Conservation (phyloP, 2,113 vertebrate species). For the Jaculus jaculus region DNA sequence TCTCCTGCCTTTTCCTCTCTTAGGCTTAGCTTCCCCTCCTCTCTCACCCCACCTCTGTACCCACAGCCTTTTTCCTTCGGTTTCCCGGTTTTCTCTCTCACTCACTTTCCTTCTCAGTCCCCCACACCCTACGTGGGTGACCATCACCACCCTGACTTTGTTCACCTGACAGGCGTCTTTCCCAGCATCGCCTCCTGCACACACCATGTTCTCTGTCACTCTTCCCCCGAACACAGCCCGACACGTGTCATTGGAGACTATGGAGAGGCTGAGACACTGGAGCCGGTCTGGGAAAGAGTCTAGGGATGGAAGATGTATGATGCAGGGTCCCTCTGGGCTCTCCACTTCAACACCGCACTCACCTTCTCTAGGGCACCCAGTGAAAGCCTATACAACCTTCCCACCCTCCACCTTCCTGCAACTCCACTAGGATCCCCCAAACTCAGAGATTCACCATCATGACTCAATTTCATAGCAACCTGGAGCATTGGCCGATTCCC, state of each 20-base stretch:
- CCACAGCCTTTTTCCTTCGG: too few relatives aligned
- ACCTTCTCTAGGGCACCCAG: neutral
- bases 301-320: neutral
- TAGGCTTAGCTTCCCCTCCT: too few relatives aligned
- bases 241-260: slow-evolving; percentile 35
- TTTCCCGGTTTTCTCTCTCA: too few relatives aligned
- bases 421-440: neutral
- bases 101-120: neutral
- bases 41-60: neutral
- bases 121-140: neutral
- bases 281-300: slow-evolving; percentile 68
- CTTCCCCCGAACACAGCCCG: slow-evolving; percentile 33
- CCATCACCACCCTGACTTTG: rapidly evolving
- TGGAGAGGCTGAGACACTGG: slow-evolving; percentile 70
- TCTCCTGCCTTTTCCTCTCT: neutral
- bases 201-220: slow-evolving; percentile 76
- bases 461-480: neutral
- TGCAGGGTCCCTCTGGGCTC: neutral
- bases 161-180: slow-evolving; percentile 76
- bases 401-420: too few relatives aligned
- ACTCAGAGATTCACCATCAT: neutral
- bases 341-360: too few relatives aligned
- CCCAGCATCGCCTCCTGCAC: slow-evolving; percentile 1
- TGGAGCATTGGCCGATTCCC: neutral
- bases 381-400: neutral